Percentiles rank a stretch among this genome's conserved stretches.
Evolutionary conservation across 2,113 vertebrate genomes (phyloP).

Genomic region (Craseonycteris thonglongyai): DNA sequence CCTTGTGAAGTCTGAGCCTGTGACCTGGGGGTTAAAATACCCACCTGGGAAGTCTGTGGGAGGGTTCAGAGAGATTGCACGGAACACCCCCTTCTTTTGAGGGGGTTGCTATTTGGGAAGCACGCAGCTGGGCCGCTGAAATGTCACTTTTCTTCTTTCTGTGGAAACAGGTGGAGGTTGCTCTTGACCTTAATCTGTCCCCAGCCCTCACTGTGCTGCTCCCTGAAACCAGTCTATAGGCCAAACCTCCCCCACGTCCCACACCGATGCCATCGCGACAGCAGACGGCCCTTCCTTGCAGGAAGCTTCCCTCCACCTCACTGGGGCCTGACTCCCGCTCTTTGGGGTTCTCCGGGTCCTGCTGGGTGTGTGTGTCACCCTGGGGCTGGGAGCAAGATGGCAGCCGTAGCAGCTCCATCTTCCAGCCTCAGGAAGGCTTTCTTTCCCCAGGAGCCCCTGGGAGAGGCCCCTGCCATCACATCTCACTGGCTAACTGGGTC

Average conservation of each 20-base stretch:
- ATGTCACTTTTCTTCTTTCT: neutral
- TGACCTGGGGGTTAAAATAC: no score
- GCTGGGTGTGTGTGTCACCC: neutral
- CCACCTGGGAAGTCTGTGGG: no score
- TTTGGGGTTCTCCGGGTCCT: neutral
- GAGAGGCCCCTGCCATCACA: accelerated
- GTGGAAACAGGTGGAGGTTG: neutral
- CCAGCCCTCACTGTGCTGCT: neutral
- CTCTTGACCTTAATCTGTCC: no score
- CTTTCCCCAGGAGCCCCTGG: neutral
- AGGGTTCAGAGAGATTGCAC: neutral
- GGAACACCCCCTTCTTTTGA: neutral
- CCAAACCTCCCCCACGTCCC: neutral
- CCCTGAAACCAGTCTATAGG: neutral
- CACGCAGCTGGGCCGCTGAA: no score
- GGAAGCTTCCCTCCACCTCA: neutral
- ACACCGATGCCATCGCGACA: accelerated
- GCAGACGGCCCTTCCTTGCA: neutral
- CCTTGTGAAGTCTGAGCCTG: no score
- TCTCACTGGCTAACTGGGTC: neutral
- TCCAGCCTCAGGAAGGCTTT: neutral
- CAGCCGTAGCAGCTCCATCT: accelerated
- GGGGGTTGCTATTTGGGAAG: neutral
- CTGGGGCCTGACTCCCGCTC: neutral
- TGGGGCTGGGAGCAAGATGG: neutral